Evolutionary conservation across 2,797 vertebrate genomes (phyloP), one percentile per base, ranked within the genome.

Genomic region (Erithacus rubecula): DNA sequence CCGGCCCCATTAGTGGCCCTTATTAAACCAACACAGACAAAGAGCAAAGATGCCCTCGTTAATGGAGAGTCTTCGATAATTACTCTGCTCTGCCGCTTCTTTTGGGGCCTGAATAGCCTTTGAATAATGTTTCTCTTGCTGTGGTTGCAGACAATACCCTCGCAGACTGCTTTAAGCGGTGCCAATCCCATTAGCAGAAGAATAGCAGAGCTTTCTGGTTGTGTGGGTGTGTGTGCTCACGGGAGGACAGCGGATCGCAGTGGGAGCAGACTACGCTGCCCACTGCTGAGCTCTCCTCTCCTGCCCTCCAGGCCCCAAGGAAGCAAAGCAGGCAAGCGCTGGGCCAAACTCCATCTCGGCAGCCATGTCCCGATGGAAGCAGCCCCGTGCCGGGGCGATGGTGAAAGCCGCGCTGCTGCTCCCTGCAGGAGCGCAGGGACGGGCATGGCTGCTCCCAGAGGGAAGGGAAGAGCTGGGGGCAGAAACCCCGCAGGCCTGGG

Each of bases 41-140:
- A 98, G 96, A 97, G 97, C 91, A 97, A 97, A 98, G 97, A 98
- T 98, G 98, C 96, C 98, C 98, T 97, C 95, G 96, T 98, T 98
- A 98, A 98, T 98, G 97, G 97, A 98, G 97, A 97, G 97, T 98
- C 97, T 98, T 94, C 82, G 93, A 98, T 98, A 98, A 98, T 98
- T 98, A 98, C 98, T 98, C 95, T 96, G 98, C 98, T 97, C 96
- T 91, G 97, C 97, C 60, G 97, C 98, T 98, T 98, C 98, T 98
- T 98, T 98, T 96, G 93, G 95, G 95, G 94, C 90, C 96, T 98
- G 97, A 98, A 98, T 98, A 97, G 98, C 96, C 98, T 98, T 98
- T 98, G 98, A 98, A 98, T 98, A 98, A 98, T 98, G 98, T 99
- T 98, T 98, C 98, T 98, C 98, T 98, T 98, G 98, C 98, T 97